phyloP scores from a whole-genome alignment of 2,113 vertebrate species.

The Leucoraja erinaceus region DNA sequence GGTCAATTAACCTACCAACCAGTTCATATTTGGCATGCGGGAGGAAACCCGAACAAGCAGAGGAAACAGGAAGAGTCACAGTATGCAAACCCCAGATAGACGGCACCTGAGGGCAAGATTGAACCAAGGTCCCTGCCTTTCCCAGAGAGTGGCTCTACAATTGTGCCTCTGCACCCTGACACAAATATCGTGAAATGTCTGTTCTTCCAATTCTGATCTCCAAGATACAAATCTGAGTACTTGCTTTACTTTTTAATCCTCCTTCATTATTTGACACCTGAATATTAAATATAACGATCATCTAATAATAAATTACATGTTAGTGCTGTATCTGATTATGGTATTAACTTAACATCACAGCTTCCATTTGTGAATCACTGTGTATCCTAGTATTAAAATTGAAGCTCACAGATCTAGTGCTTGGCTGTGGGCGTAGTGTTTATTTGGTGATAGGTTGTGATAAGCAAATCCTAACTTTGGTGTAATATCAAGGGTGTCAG shows the following conservation, averaged over 20 bases:
- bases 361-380: background rate
- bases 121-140: no score
- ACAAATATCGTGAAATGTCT: no score
- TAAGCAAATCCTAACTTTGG: background rate
- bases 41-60: no score
- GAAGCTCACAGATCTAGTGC: background rate
- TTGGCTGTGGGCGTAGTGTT: background rate
- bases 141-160: no score
- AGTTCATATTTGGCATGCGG: no score
- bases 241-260: background rate
- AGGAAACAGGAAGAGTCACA: no score
- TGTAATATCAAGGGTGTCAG: background rate
- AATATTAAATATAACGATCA: background rate
- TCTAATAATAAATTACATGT: conserved; percentile 4
- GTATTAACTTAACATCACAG: background rate
- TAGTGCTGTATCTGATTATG: background rate
- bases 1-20: no score
- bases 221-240: no score
- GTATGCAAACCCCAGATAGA: no score
- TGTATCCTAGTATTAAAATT: background rate
- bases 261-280: background rate
- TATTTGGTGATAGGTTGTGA: background rate
- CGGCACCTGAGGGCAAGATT: no score
- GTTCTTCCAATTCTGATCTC: no score
- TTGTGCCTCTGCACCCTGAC: no score